Conservation (phyloP, 2,888 invertebrate species). For the Diloba caeruleocephala region DNA sequence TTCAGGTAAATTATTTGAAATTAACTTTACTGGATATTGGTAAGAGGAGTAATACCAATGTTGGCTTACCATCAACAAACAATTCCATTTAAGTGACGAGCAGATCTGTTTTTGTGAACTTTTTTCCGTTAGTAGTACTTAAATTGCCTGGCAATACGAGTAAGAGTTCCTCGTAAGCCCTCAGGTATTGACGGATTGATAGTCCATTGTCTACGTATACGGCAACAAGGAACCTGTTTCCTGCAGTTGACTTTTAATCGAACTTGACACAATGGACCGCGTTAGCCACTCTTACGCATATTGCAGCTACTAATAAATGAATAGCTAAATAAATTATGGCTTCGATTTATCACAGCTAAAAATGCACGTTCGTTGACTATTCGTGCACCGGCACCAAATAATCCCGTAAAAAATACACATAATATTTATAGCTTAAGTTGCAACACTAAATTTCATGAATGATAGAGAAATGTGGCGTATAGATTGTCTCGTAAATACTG, state of each 20-base stretch:
- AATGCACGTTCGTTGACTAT: too few species aligned
- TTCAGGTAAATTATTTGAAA: conserved; percentile 35
- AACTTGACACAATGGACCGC: conserved; percentile 12
- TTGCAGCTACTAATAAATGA: conserved; percentile 5
- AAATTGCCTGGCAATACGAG: not conserved
- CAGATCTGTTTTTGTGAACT: not conserved
- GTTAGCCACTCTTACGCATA: conserved; percentile 6
- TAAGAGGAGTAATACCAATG: not conserved
- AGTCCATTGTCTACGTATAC: conserved; percentile 38
- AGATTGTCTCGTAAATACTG: conserved; percentile 27
- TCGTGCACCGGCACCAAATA: too few species aligned
- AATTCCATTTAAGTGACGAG: too few species aligned
- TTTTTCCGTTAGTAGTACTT: not conserved
- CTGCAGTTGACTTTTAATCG: conserved; percentile 30
- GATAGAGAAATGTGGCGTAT: not conserved
- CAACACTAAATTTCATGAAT: too few species aligned
- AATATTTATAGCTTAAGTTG: too few species aligned
- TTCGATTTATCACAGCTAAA: too few species aligned
- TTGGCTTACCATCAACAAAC: too few species aligned
- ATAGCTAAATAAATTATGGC: not conserved
- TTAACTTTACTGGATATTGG: not conserved
- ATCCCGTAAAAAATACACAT: too few species aligned
- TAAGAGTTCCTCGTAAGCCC: conserved; percentile 21
- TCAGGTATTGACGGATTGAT: conserved; percentile 27
- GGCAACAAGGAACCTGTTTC: conserved; percentile 41